Percentiles rank a stretch among this genome's conserved stretches.
Conservation (phyloP, 2,113 vertebrate species). For the Oophaga pumilio region DNA sequence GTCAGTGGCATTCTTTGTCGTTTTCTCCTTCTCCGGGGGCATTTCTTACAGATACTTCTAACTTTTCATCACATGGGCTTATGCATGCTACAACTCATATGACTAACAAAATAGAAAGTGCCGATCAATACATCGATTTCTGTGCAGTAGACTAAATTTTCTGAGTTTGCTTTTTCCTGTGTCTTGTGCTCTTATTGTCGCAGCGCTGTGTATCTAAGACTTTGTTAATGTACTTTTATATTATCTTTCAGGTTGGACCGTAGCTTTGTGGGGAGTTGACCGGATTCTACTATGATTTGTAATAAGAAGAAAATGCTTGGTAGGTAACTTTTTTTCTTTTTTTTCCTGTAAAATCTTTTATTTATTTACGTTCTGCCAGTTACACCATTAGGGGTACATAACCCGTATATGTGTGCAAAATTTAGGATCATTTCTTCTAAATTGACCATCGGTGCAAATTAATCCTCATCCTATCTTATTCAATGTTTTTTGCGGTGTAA, state of each 20-base stretch:
- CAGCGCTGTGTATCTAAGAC: background rate
- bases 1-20: background rate
- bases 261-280: constrained; percentile 60
- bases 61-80: background rate
- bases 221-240: background rate
- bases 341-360: background rate
- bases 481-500: too few relatives aligned
- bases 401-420: too few relatives aligned
- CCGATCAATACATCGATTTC: background rate
- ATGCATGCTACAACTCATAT: background rate
- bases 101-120: background rate
- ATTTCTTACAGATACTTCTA: background rate
- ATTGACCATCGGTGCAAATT: too few relatives aligned
- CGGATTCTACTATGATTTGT: constrained; percentile 68
- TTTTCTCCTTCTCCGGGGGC: background rate
- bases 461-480: too few relatives aligned
- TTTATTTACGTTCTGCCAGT: background rate
- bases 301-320: constrained; percentile 64
- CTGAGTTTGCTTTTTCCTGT: too few relatives aligned
- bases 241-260: constrained; percentile 60
- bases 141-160: too few relatives aligned
- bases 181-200: background rate
- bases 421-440: too few relatives aligned
- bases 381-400: background rate
- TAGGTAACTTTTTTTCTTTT: constrained; percentile 59